Evolutionary conservation across 1,140 invertebrate genomes (phyloP).

Genomic region (Apis cerana): DNA sequence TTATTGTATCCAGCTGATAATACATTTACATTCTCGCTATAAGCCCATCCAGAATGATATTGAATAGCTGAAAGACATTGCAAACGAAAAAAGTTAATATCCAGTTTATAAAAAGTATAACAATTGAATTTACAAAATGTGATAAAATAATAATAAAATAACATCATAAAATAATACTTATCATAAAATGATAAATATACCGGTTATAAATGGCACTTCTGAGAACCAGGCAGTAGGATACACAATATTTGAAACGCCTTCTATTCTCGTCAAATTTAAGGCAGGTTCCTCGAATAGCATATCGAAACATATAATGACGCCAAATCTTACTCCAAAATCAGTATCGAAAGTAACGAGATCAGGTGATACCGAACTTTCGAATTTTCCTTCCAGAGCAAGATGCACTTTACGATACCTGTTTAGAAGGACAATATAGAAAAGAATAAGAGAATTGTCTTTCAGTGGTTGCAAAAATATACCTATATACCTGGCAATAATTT

Average conservation of each 20-base stretch:
- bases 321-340: constrained; percentile 92
- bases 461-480: no score
- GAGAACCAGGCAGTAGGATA: constrained; percentile 89
- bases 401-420: constrained; percentile 88
- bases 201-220: constrained; percentile 86
- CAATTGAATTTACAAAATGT: background rate
- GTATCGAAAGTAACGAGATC: constrained; percentile 85
- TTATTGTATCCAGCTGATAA: constrained; percentile 82
- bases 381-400: constrained; percentile 83
- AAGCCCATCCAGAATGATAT: constrained; percentile 82
- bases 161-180: background rate
- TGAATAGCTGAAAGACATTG: constrained; percentile 75
- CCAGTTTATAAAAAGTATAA: no score
- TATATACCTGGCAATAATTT: constrained; percentile 79
- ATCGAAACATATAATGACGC: constrained; percentile 89
- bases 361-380: constrained; percentile 80
- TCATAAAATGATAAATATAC: constrained; percentile 3
- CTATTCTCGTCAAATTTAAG: constrained; percentile 80
- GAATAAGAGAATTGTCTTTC: background rate
- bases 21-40: constrained; percentile 82
- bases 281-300: constrained; percentile 86
- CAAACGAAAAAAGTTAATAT: background rate
- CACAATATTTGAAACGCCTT: constrained; percentile 85
- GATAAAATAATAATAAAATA: no score
- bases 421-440: background rate